phyloP scores from a whole-genome alignment of 2,888 invertebrate species.

The Scaptomyza reducta region DNA sequence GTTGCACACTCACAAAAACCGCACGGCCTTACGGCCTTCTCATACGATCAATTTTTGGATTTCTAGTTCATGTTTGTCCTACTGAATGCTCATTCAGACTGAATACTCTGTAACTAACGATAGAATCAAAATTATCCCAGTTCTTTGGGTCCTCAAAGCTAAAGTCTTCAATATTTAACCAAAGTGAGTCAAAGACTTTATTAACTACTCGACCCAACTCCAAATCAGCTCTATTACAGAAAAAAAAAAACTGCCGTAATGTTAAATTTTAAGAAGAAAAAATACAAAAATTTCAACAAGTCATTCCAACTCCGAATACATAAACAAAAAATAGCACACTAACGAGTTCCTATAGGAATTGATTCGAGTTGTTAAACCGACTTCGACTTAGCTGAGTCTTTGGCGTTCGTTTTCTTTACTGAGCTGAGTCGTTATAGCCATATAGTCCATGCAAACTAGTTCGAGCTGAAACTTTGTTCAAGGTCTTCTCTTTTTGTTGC shows the following conservation, averaged over 20 bases:
- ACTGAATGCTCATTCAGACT: too few relatives aligned
- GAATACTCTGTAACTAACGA: not conserved
- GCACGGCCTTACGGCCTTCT: not conserved
- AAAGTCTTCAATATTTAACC: too few relatives aligned
- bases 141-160: not conserved
- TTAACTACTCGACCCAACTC: too few relatives aligned
- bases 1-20: slow-evolving; percentile 7
- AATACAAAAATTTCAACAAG: not conserved
- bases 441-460: too few relatives aligned
- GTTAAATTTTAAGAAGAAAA: slow-evolving; percentile 18
- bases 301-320: not conserved
- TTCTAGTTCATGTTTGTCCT: too few relatives aligned
- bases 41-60: not conserved
- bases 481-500: too few relatives aligned
- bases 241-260: slow-evolving; percentile 59
- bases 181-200: too few relatives aligned
- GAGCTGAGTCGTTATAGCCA: too few relatives aligned
- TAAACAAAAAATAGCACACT: not conserved
- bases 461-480: too few relatives aligned
- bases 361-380: not conserved
- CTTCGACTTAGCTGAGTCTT: not conserved
- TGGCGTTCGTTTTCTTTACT: not conserved
- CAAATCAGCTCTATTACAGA: not conserved
- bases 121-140: not conserved
- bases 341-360: not conserved